These are phyloP conservation scores for Drosophila obscura DNA, from an alignment of 1,140 invertebrate genomes.

Conservation along the genomic window DNA sequence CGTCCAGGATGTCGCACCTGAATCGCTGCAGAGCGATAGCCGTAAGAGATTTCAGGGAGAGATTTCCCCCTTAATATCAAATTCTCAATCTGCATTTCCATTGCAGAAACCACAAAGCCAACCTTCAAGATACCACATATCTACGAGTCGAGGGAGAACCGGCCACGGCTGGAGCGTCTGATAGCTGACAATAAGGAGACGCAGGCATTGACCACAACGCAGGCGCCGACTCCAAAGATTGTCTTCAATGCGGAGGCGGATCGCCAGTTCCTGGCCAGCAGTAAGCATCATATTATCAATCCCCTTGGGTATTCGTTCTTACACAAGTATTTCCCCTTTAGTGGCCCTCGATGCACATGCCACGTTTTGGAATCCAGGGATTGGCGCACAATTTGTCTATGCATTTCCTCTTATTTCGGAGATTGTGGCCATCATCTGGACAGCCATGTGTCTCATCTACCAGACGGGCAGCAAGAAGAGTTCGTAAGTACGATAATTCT, in stretches of 20 bases:
- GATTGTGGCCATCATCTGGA: slow-evolving; percentile 78
- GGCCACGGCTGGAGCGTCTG: slow-evolving; percentile 42
- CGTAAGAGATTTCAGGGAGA: slow-evolving; percentile 38
- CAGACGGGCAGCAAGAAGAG: slow-evolving; percentile 76
- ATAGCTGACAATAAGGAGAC: slow-evolving; percentile 40
- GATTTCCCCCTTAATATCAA: background rate
- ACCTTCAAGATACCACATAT: slow-evolving; percentile 58
- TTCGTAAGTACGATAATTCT: slow-evolving; percentile 44
- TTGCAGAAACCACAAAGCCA: slow-evolving; percentile 52
- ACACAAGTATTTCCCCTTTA: slow-evolving; percentile 3
- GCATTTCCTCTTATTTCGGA: slow-evolving; percentile 75
- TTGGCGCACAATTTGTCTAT: slow-evolving; percentile 72
- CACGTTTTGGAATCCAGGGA: slow-evolving; percentile 64
- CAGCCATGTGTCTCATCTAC: slow-evolving; percentile 78
- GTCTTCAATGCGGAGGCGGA: slow-evolving; percentile 66
- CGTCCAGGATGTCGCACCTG: slow-evolving; percentile 23
- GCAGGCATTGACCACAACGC: slow-evolving; percentile 25
- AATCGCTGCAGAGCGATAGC: slow-evolving; percentile 49
- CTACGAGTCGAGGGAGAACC: slow-evolving; percentile 56
- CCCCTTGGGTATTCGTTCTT: background rate
- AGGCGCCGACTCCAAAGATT: slow-evolving; percentile 39
- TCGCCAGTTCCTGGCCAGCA: slow-evolving; percentile 62
- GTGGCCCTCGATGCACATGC: slow-evolving; percentile 62
- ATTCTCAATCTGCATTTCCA: background rate
- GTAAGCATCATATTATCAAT: slow-evolving; percentile 27